Evolutionary conservation across 2,113 vertebrate species (phyloP), one percentile per base, ranked within the genome.

Genomic region (Fukomys damarensis): DNA sequence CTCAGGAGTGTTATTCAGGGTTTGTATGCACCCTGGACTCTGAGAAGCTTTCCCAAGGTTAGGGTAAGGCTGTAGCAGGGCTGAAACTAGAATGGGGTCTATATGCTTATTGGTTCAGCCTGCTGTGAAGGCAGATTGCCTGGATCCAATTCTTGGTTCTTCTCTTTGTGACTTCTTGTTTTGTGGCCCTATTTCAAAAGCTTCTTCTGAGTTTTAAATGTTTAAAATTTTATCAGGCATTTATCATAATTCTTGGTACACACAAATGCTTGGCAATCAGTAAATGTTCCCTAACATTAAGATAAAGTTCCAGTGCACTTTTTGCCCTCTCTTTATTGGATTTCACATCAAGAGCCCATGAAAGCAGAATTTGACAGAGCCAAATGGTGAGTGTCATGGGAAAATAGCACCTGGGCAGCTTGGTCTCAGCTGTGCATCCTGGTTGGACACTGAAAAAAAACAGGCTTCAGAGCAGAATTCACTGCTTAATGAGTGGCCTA

Each of bases 231-330:
- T 63, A 32, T 63, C 68, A 66, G 74, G 59, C 7, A 14, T 65
- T 83, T n/a, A 30, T 46, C 59, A 28, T 41, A 54, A 26, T 5
- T 52, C 59, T 89, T 30, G n/a, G 9, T 19, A 26, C 2, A 38
- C 30, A 1, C 52, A 52, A 80, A 63, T 9, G 10, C 32, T 38
- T 88, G n/a, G 66, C 28, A 54, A 38, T 80, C 88, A 66, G 35
- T 66, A 68, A 84, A 20, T 28, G 16, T 90, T 77, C 8, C 49
- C 41, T 85, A 74, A 52, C 32, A 17, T 58, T 49, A 41, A 84
- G 54, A 66, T 59, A 41, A 63, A 38, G 46, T 80, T 91, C 90
- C 91, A 87, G 89, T 58, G 65, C 6, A 63, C 94, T 94, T 93
- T 88, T 82, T n/a, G 88, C 86, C 74, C n/a, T 61, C 26, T n/a